phyloP scores from a whole-genome alignment of 2,113 vertebrate genomes.

The Redunca redunca region DNA sequence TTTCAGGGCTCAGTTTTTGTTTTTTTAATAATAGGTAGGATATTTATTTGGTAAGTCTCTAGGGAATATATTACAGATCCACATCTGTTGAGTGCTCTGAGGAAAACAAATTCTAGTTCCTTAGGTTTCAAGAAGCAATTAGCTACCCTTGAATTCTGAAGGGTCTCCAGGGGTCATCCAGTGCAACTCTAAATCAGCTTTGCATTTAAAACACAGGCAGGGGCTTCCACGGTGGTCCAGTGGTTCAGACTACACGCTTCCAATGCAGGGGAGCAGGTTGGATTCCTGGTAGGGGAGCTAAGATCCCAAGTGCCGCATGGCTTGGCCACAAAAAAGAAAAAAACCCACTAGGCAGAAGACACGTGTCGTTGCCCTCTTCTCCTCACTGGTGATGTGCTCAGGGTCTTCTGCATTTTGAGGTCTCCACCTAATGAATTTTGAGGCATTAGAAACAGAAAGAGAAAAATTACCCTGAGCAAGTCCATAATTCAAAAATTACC shows the following conservation, averaged over 20 bases:
- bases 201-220: not conserved
- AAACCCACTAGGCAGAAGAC: not conserved
- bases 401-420: not conserved
- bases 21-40: conserved; percentile 17
- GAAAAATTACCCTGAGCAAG: not conserved
- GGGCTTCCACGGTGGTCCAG: not conserved
- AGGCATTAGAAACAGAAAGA: not conserved
- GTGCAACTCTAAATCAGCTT: not conserved
- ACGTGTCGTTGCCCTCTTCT: not conserved
- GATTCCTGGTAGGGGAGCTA: not conserved
- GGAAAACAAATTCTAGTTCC: conserved; percentile 13
- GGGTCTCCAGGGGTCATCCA: not conserved
- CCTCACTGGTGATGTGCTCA: not conserved
- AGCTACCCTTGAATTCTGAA: not conserved
- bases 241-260: not conserved
- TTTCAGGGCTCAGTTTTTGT: not conserved
- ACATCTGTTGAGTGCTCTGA: conserved; percentile 42
- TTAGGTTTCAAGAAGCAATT: conserved; percentile 8
- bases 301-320: not conserved
- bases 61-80: conserved; percentile 35
- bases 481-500: not conserved
- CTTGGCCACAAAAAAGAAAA: not conserved
- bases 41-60: conserved; percentile 38
- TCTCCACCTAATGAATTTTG: not conserved
- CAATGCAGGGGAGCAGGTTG: not conserved